Evolutionary conservation across 2,888 invertebrate genomes (phyloP), one percentile per base, ranked within the genome.

Genomic region (Nemapogon koenigi): DNA sequence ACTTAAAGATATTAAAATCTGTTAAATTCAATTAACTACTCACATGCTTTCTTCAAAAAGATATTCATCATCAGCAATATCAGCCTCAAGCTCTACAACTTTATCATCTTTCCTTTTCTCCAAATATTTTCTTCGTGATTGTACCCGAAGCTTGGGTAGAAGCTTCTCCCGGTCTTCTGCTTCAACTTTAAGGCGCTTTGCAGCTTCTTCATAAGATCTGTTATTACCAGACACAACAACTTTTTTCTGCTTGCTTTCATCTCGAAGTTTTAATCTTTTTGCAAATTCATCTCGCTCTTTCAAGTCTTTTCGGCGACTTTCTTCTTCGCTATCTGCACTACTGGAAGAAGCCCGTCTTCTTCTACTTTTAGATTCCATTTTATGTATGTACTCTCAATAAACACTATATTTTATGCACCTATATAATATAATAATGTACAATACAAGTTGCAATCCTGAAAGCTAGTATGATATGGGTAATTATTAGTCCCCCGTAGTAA

Each of bases 91-190:
- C 62, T 99, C 97, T 7, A 90, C 86, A 22, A 98, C 86, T 76
- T 99, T 99, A 58, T 99, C 98, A 41, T 91, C 94, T 67, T 97
- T 96, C 31, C 99, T 83, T 65, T 98, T 99, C 58, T 92, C 91
- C 49, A 99, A 81, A 65, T 99, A 99, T 55, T 94, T 91, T 32
- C 97, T 81, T 16, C 99, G 84, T 0, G 98, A 97, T 58, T 96
- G 91, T 13, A 95, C 81, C 22, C 99, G 82, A 16, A 99, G 65
- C 55, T 91, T 90, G 0, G 96, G 95, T 36, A 99, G 73, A 47
- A 96, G 83, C 61, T 90, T 92, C 38, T 91, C 91, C 33, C 91
- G 82, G 52, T 93, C 91, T 53, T 94, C 90, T 22, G 86, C 84
- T 70, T 97, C 95, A 49, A 96, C 58, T 64, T 95, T 91, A 1